Base-by-base conservation (phyloP, 1,140 invertebrate genomes). In the Oppia nitens region DNA sequence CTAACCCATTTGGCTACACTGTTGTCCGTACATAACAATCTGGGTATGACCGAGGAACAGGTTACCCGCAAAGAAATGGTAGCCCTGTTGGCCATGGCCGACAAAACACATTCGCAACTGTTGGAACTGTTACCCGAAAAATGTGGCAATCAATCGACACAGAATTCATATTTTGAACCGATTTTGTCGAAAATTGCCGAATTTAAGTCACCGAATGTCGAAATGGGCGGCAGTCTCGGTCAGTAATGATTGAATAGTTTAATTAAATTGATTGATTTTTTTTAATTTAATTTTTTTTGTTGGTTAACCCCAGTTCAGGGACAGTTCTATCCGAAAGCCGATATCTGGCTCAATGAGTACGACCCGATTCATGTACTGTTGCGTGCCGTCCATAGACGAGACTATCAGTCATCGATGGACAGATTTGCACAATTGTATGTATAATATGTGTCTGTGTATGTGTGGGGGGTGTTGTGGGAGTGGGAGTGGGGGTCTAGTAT, bases 91-190 rank as follows among this genome's bases (percentile, higher is more conserved):
- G 91, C 89, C 66, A 90, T 93, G 71, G 81, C 82, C 49, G 91
- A 96, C 71, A 88, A 92, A 71, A 95, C 91, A 1, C 91, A 96
- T 72, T 92, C 87, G 64, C 90, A 95, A 69, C 74, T 58, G 29
- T 83, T 92, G 73, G 91, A 96, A 70, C 73, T 90, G 28, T 91
- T 96, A 84, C 92, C 93, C 0, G 91, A 96, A 74, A 78, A 89
- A 25, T 93, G 87, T 67, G 90, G 90, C 6, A 87, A 85, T 66
- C 17, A 29, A 12, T 69, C 68, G 52, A 83, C 84, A 24, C 86
- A 90, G 68, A 87, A 83, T 50, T 81, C 84, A 66, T 87, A 92
- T 72, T 91, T 94, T 71, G 90, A 94, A 71, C 77, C 45, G 11
- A 57, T 54, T 24, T 49, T 66, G 20, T 57, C 64, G 17, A 54